phyloP scores from a whole-genome alignment of 1,140 invertebrate genomes.

The Lepidostoma basale region DNA sequence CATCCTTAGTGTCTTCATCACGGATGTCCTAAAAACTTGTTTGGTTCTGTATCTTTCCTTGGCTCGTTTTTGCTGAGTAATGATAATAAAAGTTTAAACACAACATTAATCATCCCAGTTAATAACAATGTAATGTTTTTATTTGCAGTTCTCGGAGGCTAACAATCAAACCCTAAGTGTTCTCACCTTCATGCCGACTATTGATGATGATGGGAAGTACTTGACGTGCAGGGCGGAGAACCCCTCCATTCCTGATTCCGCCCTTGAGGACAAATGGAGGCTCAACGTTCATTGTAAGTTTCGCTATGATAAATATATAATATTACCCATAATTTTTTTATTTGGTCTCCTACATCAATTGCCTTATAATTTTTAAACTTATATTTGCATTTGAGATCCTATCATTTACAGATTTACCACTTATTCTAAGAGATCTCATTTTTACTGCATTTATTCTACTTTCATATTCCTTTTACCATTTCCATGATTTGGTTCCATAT shows the following conservation, averaged over 20 bases:
- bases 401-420: too few relatives aligned
- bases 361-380: background rate
- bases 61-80: too few relatives aligned
- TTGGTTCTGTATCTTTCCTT: too few relatives aligned
- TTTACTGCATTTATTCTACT: too few relatives aligned
- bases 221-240: conserved; percentile 88
- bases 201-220: conserved; percentile 86
- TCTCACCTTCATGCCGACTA: conserved; percentile 77
- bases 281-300: conserved; percentile 78
- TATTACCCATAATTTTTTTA: background rate
- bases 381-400: background rate
- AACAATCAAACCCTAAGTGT: conserved; percentile 86
- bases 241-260: conserved; percentile 77
- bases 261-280: conserved; percentile 81
- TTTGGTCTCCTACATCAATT: background rate
- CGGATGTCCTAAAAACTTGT: too few relatives aligned
- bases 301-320: background rate
- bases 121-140: conserved; percentile 70
- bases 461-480: too few relatives aligned
- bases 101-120: conserved; percentile 2
- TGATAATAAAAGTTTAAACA: background rate
- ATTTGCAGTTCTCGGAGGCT: conserved; percentile 73
- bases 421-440: too few relatives aligned
- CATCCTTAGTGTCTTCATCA: too few relatives aligned
- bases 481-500: too few relatives aligned